Percentiles rank a stretch among this genome's conserved stretches.
Evolutionary conservation across 2,113 vertebrate genomes (phyloP).

Genomic region (Anarhynchus alexandrinus): DNA sequence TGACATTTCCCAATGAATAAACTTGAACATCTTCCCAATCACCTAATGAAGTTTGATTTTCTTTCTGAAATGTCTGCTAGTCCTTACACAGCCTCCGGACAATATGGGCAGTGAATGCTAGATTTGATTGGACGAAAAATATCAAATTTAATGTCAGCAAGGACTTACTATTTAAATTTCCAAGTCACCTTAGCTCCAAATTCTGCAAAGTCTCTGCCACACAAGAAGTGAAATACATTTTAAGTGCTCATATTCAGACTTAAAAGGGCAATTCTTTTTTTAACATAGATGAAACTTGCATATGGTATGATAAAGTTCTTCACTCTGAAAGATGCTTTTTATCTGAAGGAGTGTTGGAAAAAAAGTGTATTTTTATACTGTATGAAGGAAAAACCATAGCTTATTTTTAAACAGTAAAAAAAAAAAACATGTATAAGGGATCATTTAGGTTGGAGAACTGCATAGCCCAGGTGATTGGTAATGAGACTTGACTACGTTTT

Average conservation of each 20-base stretch:
- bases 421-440: not conserved
- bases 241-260: not conserved
- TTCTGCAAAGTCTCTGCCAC: not conserved
- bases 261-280: not conserved
- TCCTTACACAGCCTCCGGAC: not conserved
- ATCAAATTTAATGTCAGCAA: not conserved
- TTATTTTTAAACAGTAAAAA: not conserved
- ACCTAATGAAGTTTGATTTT: not conserved
- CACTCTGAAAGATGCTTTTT: not conserved
- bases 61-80: not conserved
- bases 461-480: not conserved
- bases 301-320: not conserved
- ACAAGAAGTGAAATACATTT: not conserved
- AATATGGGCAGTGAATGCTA: not conserved
- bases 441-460: not conserved
- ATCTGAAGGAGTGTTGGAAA: not conserved
- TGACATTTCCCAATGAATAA: not conserved
- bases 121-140: not conserved
- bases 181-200: not conserved
- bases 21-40: not conserved
- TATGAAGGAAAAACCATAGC: not conserved
- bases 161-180: not conserved
- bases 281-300: not conserved
- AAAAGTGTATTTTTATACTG: not conserved
- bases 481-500: not conserved